These are phyloP conservation scores for Acrocyrtus sp. DNA, from an alignment of 2,888 invertebrate genomes.

Conservation along the genomic window DNA sequence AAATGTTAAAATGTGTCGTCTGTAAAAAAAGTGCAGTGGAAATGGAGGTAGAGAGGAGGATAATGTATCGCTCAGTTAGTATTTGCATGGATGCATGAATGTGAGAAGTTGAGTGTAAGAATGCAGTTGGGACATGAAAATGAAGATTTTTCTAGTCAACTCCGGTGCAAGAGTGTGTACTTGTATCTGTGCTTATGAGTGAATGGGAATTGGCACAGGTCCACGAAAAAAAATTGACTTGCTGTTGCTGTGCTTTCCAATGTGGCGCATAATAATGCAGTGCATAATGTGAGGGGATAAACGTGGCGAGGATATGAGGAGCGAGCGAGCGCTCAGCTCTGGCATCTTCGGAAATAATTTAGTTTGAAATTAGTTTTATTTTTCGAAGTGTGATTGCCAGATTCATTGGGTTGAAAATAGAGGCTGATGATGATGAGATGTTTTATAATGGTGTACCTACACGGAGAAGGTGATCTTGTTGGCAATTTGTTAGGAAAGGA, in stretches of 20 bases:
- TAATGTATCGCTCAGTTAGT: slow-evolving; percentile 4
- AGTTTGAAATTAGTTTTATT: too few relatives aligned
- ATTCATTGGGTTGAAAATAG: too few relatives aligned
- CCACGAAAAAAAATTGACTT: slow-evolving; percentile 10
- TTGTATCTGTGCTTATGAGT: neutral
- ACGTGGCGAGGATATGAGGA: too few relatives aligned
- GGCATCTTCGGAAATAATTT: too few relatives aligned
- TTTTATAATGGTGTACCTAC: too few relatives aligned
- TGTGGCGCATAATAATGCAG: too few relatives aligned
- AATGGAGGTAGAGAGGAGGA: slow-evolving; percentile 8
- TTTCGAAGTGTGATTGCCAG: neutral
- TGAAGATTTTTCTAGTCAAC: neutral
- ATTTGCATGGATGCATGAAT: slow-evolving; percentile 35
- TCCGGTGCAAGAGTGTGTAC: too few relatives aligned
- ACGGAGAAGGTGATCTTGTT: neutral
- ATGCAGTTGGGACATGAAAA: slow-evolving; percentile 23
- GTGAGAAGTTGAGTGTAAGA: slow-evolving; percentile 30
- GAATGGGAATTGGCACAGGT: slow-evolving; percentile 25
- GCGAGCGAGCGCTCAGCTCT: too few relatives aligned
- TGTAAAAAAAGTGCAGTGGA: neutral
- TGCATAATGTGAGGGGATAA: too few relatives aligned
- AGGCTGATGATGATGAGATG: neutral
- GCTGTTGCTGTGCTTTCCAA: neutral
- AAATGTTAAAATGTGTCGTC: too few relatives aligned
- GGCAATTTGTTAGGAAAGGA: slow-evolving; percentile 1